A percentile compares a stretch with the other conserved stretches of the same genome.
Evolutionary conservation across 2,113 vertebrate species (phyloP).

Genomic region (Odontophorus gujanensis): DNA sequence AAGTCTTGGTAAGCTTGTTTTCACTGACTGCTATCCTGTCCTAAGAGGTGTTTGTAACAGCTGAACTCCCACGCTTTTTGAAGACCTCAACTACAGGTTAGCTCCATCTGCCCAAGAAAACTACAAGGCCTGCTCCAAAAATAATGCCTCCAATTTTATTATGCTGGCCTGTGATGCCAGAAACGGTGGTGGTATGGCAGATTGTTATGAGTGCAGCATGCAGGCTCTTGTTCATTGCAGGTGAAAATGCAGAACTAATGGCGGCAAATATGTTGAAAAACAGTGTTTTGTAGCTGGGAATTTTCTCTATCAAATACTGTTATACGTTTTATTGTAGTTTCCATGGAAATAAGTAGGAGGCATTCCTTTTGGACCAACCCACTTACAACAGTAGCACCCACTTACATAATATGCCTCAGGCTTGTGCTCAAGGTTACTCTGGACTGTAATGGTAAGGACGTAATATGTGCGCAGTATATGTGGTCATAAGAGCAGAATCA

Average conservation of each 20-base stretch:
- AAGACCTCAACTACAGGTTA: not conserved
- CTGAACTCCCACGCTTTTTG: not conserved
- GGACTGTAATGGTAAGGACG: not conserved
- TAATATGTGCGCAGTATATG: not conserved
- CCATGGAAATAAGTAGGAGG: too few relatives aligned
- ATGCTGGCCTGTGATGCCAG: too few relatives aligned
- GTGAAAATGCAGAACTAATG: too few relatives aligned
- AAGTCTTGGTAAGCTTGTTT: not conserved
- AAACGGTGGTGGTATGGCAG: too few relatives aligned
- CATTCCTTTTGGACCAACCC: too few relatives aligned
- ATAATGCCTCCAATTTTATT: too few relatives aligned
- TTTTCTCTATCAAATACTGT: too few relatives aligned
- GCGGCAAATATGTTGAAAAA: too few relatives aligned
- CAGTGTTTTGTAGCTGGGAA: too few relatives aligned
- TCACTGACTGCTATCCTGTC: not conserved
- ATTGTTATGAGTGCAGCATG: too few relatives aligned
- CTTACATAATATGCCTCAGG: not conserved
- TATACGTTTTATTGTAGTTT: too few relatives aligned
- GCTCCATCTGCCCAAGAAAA: not conserved
- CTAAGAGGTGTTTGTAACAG: not conserved
- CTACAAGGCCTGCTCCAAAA: not conserved
- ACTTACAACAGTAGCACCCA: not conserved
- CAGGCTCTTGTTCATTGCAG: too few relatives aligned
- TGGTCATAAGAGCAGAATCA: slow-evolving; percentile 38
- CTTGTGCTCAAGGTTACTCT: slow-evolving; percentile 13